Conservation (phyloP, 2,113 vertebrate species). For the Limanda limanda region DNA sequence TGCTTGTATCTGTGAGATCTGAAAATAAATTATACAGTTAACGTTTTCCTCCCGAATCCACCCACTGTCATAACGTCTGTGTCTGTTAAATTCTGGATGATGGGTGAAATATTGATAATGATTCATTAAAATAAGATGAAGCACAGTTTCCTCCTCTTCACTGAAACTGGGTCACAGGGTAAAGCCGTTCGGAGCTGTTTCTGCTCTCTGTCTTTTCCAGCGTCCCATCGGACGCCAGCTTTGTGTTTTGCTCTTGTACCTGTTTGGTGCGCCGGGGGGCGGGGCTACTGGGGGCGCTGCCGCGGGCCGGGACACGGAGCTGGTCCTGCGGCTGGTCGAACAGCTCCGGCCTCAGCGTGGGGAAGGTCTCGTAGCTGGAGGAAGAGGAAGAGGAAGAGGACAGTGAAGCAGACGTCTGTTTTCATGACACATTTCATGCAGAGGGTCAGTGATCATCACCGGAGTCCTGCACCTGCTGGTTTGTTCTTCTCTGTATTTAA, state of each 20-base stretch:
- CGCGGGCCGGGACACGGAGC: constrained; percentile 83
- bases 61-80: background rate
- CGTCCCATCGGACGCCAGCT: too few species aligned
- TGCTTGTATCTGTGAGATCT: too few species aligned
- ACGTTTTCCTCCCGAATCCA: background rate
- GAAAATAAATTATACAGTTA: background rate
- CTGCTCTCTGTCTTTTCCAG: too few species aligned
- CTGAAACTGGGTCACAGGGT: constrained; percentile 48
- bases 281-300: constrained; percentile 92
- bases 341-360: constrained; percentile 84
- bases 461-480: too few species aligned
- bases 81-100: constrained; percentile 42
- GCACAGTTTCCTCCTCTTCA: background rate
- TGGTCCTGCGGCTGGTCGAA: constrained; percentile 90
- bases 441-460: too few species aligned
- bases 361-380: constrained; percentile 91
- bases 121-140: constrained; percentile 44
- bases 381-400: background rate
- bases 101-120: constrained; percentile 50
- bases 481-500: too few species aligned
- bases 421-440: background rate
- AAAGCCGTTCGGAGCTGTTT: background rate
- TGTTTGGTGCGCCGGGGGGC: constrained; percentile 94
- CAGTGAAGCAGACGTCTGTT: background rate
- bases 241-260: constrained; percentile 71